phyloP scores from a whole-genome alignment of 2,888 invertebrate genomes.

The Drosophila mimica region DNA sequence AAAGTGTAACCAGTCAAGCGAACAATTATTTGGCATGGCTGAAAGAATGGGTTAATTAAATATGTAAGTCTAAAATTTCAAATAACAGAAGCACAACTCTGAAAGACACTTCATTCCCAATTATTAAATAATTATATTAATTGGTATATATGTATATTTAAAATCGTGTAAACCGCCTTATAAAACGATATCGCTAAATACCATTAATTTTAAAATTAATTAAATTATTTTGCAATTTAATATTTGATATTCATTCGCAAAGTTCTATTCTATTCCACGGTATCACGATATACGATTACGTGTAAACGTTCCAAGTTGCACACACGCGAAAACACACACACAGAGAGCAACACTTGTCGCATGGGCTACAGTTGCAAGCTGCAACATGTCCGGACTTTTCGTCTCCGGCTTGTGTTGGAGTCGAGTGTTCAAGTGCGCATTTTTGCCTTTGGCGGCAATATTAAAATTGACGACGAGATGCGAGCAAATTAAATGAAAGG shows the following conservation, averaged over 20 bases:
- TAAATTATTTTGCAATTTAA: too few relatives aligned
- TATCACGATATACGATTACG: background rate
- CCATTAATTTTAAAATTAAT: too few relatives aligned
- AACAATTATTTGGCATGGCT: background rate
- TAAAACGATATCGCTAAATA: background rate
- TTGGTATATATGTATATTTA: background rate
- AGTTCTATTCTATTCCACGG: background rate
- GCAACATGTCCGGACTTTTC: slow-evolving; percentile 41
- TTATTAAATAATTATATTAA: background rate
- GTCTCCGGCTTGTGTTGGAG: slow-evolving; percentile 4
- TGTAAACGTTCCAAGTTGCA: background rate
- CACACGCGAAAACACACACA: background rate
- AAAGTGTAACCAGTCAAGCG: background rate
- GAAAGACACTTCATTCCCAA: background rate
- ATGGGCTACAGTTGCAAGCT: slow-evolving; percentile 62
- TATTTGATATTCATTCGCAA: too few relatives aligned
- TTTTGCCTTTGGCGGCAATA: slow-evolving; percentile 69
- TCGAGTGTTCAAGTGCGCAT: slow-evolving; percentile 50
- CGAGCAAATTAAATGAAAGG: slow-evolving; percentile 49
- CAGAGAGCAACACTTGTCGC: slow-evolving; percentile 58
- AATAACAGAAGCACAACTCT: background rate
- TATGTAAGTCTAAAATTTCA: background rate
- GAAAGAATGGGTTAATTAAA: background rate
- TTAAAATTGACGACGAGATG: slow-evolving; percentile 74
- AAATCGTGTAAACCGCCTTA: background rate